Evolutionary conservation across 2,797 vertebrate genomes (phyloP), one percentile per base, ranked within the genome.

Genomic region (Leuciscus waleckii): DNA sequence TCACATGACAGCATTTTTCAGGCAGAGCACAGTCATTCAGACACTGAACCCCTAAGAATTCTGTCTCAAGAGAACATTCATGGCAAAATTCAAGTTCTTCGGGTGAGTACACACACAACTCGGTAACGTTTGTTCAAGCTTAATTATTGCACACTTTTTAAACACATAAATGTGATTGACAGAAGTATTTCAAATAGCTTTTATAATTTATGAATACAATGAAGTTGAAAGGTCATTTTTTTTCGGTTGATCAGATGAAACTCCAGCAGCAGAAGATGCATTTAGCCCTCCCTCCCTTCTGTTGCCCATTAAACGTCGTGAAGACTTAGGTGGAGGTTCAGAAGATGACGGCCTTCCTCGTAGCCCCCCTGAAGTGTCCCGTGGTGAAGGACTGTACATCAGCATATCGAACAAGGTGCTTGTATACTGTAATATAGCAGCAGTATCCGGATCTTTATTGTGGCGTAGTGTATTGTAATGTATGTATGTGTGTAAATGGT

Each of bases 1-100:
- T 99, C 98, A 79, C 97, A 98, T 6, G 98, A 99, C 84, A 99
- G 98, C 92, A 97, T 99, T 92, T 99, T 99, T 91, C 94, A 96
- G 90, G 94, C 94, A 29, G 97, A 98, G 82, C 89, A 94, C 39
- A 94, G 85, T 67, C 94, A 94, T 91, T 93, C 95, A 49, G 93
- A 96, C 23, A 11, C 91, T 79, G 95, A 96, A 82, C 96, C 96
- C 4, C 90, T 92, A 43, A 94, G 95, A 88, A 95, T 96, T 26
- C 96, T 96, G 89, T 99, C 97, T 86, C 97, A 98, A 84, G 97
- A 99, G 90, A 98, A 97, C 0, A 89, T 98, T 88, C 97, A 96
- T 71, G 94, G 96, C 91, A 96, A 96, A 82, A 97, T 99, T 88
- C 97, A 95, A 94, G 94, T 96, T 87, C 93, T 99, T 79, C 98